Conservation (phyloP, 53 echinoderm and acorn worm genomes). For the Apostichopus leukothele region DNA sequence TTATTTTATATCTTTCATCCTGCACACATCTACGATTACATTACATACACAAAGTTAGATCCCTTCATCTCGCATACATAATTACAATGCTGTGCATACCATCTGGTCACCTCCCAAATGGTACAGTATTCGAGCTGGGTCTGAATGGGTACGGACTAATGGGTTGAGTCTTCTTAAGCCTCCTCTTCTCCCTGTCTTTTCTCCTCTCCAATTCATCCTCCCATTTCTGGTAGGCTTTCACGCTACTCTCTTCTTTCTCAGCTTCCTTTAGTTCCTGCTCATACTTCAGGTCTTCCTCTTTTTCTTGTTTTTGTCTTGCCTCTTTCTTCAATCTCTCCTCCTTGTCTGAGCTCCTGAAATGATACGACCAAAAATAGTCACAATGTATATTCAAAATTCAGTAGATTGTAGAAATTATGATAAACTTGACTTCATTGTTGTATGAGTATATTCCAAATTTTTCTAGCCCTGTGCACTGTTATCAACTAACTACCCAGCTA, state of each 20-base stretch:
- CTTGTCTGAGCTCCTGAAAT: conserved; percentile 65
- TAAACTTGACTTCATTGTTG: no score
- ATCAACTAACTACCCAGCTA: no score
- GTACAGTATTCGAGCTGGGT: conserved; percentile 67
- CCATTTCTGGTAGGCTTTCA: conserved; percentile 59
- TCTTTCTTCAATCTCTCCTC: conserved; percentile 60
- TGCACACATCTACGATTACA: no score
- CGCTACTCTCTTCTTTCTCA: conserved; percentile 55
- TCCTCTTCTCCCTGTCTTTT: conserved; percentile 66
- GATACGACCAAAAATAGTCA: background rate
- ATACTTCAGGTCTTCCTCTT: conserved; percentile 48
- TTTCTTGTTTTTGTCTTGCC: conserved; percentile 53
- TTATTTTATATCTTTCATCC: no score
- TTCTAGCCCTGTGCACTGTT: no score
- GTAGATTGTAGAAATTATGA: no score
- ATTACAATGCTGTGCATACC: no score
- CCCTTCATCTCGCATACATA: no score
- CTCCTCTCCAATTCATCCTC: conserved; percentile 61
- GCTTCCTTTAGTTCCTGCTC: conserved; percentile 60
- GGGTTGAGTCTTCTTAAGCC: conserved; percentile 59
- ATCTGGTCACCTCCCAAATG: conserved; percentile 54
- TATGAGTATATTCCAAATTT: no score
- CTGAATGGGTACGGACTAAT: conserved; percentile 70
- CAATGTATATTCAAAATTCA: no score
- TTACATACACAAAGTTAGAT: no score